Evolutionary conservation across 2,888 invertebrate genomes (phyloP).

Genomic region (Andrena hattorfiana): DNA sequence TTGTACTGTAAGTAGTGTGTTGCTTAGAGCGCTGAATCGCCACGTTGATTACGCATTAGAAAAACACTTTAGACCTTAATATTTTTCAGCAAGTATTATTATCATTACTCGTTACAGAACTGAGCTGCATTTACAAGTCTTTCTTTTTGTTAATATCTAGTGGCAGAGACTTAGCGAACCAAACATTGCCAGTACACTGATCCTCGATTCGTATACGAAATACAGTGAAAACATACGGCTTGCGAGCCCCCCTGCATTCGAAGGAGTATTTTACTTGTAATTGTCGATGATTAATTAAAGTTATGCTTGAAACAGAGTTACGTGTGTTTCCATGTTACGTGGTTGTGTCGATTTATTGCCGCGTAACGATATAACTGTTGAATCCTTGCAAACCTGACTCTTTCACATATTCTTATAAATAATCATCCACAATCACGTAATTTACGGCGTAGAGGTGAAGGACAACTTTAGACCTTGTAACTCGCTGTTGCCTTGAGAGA

Average conservation of each 20-base stretch:
- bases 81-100: conserved; percentile 46
- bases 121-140: conserved; percentile 46
- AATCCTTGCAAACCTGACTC: conserved; percentile 49
- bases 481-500: conserved; percentile 32
- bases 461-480: conserved; percentile 26
- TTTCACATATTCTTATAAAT: conserved; percentile 46
- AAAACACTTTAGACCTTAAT: conserved; percentile 48
- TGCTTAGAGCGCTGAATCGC: conserved; percentile 20
- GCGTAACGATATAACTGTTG: conserved; percentile 20
- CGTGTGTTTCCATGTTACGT: conserved; percentile 15
- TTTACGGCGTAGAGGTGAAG: conserved; percentile 9
- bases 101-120: conserved; percentile 44
- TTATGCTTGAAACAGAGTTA: conserved; percentile 34
- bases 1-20: conserved; percentile 47
- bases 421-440: conserved; percentile 32
- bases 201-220: conserved; percentile 26
- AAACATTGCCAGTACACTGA: conserved; percentile 26
- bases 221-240: conserved; percentile 35
- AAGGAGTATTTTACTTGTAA: conserved; percentile 45
- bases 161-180: conserved; percentile 51
- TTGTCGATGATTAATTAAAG: conserved; percentile 25
- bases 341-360: conserved; percentile 35
- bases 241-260: conserved; percentile 22
- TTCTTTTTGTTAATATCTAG: conserved; percentile 46
- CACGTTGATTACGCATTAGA: conserved; percentile 41